phyloP scores from a whole-genome alignment of 92 coral and sea anemone species.

The Plumapathes pennacea region DNA sequence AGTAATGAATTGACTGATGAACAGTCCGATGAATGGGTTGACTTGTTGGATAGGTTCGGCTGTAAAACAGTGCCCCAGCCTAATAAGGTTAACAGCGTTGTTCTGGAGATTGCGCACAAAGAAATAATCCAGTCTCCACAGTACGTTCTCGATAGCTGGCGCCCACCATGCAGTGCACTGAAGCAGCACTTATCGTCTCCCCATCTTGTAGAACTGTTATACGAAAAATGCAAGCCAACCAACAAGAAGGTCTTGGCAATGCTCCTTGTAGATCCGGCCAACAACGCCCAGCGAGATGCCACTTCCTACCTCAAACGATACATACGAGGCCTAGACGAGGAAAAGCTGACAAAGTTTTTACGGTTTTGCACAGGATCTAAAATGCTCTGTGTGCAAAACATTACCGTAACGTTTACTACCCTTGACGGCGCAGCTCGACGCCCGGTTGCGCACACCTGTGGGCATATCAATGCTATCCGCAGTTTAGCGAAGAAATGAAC shows the following conservation, averaged over 20 bases:
- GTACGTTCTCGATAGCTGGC: constrained; percentile 55
- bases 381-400: constrained; percentile 31
- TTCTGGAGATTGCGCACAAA: constrained; percentile 62
- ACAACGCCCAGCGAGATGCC: constrained; percentile 40
- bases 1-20: constrained; percentile 37
- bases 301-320: constrained; percentile 33
- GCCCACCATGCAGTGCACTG: constrained; percentile 6
- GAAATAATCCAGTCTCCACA: constrained; percentile 52
- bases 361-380: constrained; percentile 39
- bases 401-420: constrained; percentile 17
- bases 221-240: constrained; percentile 38
- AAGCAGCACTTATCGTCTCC: constrained; percentile 14
- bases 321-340: constrained; percentile 47
- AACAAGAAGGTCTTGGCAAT: constrained; percentile 42
- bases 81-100: constrained; percentile 21
- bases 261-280: constrained; percentile 20
- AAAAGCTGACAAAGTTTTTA: constrained; percentile 23
- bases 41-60: constrained; percentile 52
- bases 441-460: constrained; percentile 56
- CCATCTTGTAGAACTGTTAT: constrained; percentile 22
- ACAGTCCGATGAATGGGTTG: constrained; percentile 56
- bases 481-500: constrained; percentile 56
- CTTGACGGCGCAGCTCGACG: constrained; percentile 42
- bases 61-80: constrained; percentile 49
- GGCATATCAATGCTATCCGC: constrained; percentile 35